Evolutionary conservation across 1,140 invertebrate species (phyloP), one percentile per base, ranked within the genome.

Genomic region (Ceratina australensis): DNA sequence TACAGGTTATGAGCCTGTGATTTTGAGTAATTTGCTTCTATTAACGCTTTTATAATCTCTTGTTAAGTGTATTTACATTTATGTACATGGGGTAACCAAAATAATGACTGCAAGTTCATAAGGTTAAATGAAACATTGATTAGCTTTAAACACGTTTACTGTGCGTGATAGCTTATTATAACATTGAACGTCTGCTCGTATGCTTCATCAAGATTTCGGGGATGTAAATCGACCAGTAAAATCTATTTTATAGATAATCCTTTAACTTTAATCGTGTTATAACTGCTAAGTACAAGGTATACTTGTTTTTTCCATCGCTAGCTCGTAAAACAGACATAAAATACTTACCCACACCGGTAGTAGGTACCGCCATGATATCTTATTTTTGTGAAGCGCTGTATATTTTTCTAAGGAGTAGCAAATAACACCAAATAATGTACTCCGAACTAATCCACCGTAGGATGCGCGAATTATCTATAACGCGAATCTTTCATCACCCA

Each of bases 321-420:
- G 49, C 49, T n/a, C 42, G 24, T 80, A 60, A 81, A 78, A 67
- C 10, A 64, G 64, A 61, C 60, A 68, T 69, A 64, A 81, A 83
- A 83, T 86, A 90, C 92, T 91, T 84, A 91, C 92, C 92, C 86
- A 92, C 92, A 90, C 92, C 91, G 91, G 90, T 89, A 83, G 90
- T 91, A 75, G 91, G 90, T 81, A 91, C 90, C 91, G 92, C 91
- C 92, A 92, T 92, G 87, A 91, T 91, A 84, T 79, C 79, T 81
- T 85, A 87, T 87, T 87, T 87, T 80, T 84, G 77, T 66, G 76
- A 72, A 64, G 65, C 68, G 81, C 83, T 82, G 83, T 88, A 86
- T 86, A 85, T 88, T 88, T 84, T 81, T 77, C 64, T 69, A 77
- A 83, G 80, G 78, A 64, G 65, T 72, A 76, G 18, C 68, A 54